Conservation (phyloP, 2,797 vertebrate genomes). For the Ciconia nigra region DNA sequence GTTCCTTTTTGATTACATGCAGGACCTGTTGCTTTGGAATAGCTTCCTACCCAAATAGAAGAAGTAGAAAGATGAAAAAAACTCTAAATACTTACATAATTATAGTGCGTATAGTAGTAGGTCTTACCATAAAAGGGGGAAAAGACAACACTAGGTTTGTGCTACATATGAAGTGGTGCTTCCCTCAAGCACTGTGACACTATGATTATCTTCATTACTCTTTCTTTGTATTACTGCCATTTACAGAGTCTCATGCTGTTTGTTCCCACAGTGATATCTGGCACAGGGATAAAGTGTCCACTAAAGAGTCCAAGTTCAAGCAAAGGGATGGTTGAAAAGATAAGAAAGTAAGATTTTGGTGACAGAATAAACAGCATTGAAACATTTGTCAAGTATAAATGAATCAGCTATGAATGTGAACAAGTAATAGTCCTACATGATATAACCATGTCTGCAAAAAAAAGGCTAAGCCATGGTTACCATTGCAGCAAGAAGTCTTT, state of each 20-base stretch:
- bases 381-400: background rate
- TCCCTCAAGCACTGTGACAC: background rate
- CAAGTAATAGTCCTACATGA: background rate
- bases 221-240: background rate
- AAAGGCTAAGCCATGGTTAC: background rate
- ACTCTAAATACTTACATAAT: background rate
- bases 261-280: background rate
- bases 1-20: background rate
- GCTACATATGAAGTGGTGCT: background rate
- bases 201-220: constrained; percentile 19
- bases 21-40: background rate
- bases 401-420: background rate
- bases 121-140: background rate
- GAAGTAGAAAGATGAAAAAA: background rate
- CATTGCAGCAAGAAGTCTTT: background rate
- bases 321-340: background rate
- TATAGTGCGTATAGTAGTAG: background rate
- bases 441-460: background rate
- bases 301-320: background rate
- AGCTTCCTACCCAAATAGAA: background rate
- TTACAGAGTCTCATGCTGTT: background rate
- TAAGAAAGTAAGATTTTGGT: background rate
- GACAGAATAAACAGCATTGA: background rate
- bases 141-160: background rate
- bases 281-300: background rate